Base-by-base conservation (phyloP, 2,888 invertebrate genomes). In the Pherbina coryleti region DNA sequence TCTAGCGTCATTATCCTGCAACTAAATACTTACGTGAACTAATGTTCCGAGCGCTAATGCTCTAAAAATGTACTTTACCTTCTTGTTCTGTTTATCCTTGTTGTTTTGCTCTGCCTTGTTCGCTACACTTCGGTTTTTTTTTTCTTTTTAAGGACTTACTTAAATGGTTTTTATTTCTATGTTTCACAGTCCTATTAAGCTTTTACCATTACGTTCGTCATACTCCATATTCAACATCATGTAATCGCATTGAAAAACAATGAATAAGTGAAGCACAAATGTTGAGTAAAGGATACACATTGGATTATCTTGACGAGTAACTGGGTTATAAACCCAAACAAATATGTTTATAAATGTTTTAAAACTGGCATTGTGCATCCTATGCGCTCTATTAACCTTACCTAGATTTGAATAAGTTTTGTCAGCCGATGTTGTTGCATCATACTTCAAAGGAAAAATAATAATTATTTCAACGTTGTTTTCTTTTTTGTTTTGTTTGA, bases 1-100 rank as follows among this genome's bases (percentile, higher is more conserved):
- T 34, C 31, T 34, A 51, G 9, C 51, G 69, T 28, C 51, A 51
- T 69, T 69, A 49, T 49, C 51, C 69, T 69, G 44, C 22, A 44
- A 44, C 14, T 44, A 69, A 22, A 19, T 67, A 11, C 69, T 69
- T 69, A 69, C 69, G 69, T 69, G 69, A 69, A 69, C 69, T 69
- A 69, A 69, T 69, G 69, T 69, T 49, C 25, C 49, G 17, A 49
- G 22, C 51, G 51, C 51, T 51, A 69, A 69, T 69, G 69, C 49
- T 69, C 69, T 51, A 14, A 34, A 34, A 31, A 31, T 66, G 34
- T n/a, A 34, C 31, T 34, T 28, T 34, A 22, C 22, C 44, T 19
- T 22, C 3, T 37, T 37, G 67, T 37, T 37, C 7, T 34, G n/a
- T 3, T n/a, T 34, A n/a, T 19, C 34, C n/a, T 34, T 67, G 37